Evolutionary conservation across 2,797 vertebrate genomes (phyloP).

Genomic region (Lateolabrax maculatus): DNA sequence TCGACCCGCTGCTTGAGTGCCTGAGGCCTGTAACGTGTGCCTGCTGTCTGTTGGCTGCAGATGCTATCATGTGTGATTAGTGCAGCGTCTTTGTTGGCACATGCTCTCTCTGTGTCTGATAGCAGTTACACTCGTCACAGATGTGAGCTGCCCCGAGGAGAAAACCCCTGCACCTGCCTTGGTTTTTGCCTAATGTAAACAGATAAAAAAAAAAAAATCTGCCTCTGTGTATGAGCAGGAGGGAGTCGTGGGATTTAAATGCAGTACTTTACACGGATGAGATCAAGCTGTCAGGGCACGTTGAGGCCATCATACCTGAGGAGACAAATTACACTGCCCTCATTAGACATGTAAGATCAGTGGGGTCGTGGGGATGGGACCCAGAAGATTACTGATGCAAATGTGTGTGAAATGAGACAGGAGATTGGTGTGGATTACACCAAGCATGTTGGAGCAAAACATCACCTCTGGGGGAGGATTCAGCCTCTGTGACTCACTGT

Average conservation of each 20-base stretch:
- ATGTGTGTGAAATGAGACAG: constrained; percentile 55
- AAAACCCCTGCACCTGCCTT: constrained; percentile 76
- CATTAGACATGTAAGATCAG: constrained; percentile 33
- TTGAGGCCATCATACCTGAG: constrained; percentile 19
- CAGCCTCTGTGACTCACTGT: neutral
- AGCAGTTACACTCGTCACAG: constrained; percentile 60
- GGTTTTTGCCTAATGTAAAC: constrained; percentile 73
- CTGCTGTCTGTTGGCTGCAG: constrained; percentile 70
- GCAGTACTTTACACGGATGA: constrained; percentile 34
- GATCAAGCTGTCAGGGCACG: constrained; percentile 47
- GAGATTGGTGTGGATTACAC: constrained; percentile 48
- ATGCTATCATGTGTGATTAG: constrained; percentile 68
- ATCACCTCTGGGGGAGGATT: constrained; percentile 39
- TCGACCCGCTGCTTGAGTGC: constrained; percentile 6
- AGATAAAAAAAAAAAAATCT: constrained; percentile 27
- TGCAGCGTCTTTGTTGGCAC: constrained; percentile 64
- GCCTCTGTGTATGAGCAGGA: neutral
- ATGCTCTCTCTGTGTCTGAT: constrained; percentile 43
- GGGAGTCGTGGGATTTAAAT: constrained; percentile 14
- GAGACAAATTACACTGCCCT: neutral
- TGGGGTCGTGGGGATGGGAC: neutral
- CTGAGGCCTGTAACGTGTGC: constrained; percentile 65
- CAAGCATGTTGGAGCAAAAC: constrained; percentile 46
- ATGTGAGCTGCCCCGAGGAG: constrained; percentile 55
- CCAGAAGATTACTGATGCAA: constrained; percentile 45